Conservation (phyloP, 2,888 invertebrate species). For the Abscondita cerata region DNA sequence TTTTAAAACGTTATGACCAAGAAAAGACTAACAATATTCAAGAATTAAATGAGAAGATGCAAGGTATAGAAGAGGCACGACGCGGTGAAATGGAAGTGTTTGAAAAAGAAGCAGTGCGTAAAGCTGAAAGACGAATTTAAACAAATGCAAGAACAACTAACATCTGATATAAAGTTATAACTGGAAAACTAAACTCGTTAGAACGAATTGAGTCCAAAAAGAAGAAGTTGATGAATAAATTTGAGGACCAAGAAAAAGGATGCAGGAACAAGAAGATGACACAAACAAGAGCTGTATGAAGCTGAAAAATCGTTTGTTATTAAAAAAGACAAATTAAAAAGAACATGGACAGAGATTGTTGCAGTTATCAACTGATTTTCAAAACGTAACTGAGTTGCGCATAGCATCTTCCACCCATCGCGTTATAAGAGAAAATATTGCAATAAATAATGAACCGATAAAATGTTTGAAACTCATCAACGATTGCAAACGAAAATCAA, state of each 20-base stretch:
- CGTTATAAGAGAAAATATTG: conserved; percentile 84
- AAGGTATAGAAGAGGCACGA: conserved; percentile 74
- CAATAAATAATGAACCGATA: conserved; percentile 80
- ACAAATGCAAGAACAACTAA: conserved; percentile 82
- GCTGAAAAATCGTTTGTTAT: conserved; percentile 74
- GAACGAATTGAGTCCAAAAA: conserved; percentile 91
- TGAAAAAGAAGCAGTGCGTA: conserved; percentile 68
- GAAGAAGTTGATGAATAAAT: conserved; percentile 85
- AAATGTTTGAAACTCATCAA: conserved; percentile 68
- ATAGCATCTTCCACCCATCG: conserved; percentile 90
- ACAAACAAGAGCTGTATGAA: conserved; percentile 80
- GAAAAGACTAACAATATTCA: conserved; percentile 69
- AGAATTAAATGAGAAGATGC: conserved; percentile 76
- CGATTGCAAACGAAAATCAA: conserved; percentile 69
- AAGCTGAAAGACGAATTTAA: conserved; percentile 76
- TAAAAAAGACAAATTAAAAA: conserved; percentile 81
- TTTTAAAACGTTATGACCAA: conserved; percentile 76
- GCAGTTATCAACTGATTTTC: conserved; percentile 83
- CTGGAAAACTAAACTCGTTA: conserved; percentile 86
- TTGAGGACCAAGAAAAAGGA: conserved; percentile 78
- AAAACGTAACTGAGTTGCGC: conserved; percentile 83
- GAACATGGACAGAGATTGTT: conserved; percentile 85
- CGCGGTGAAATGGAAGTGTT: conserved; percentile 74
- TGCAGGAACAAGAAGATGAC: conserved; percentile 78
- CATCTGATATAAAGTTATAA: conserved; percentile 85